A percentile compares a stretch with the other conserved stretches of the same genome.
These are phyloP conservation scores for Biston stratarius DNA, from an alignment of 2,888 invertebrate genomes.

Conservation along the genomic window DNA sequence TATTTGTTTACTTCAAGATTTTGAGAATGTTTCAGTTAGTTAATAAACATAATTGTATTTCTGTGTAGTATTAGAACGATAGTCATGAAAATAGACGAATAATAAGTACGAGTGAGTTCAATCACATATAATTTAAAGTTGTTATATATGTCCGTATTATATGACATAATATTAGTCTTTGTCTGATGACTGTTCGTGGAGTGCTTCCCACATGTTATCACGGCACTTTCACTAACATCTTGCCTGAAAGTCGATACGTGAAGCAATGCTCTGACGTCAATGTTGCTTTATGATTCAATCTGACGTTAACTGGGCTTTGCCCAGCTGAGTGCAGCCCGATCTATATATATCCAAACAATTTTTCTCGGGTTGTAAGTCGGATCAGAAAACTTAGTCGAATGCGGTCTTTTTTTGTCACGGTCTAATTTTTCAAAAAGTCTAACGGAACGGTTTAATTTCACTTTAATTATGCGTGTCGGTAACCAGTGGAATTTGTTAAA, in stretches of 20 bases:
- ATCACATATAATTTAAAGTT: too few species aligned
- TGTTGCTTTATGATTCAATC: constrained; percentile 81
- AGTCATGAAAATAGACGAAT: too few species aligned
- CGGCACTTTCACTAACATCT: constrained; percentile 58
- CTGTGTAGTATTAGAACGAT: too few species aligned
- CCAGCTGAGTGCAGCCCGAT: constrained; percentile 81
- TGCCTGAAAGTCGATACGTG: constrained; percentile 60
- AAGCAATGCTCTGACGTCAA: constrained; percentile 77
- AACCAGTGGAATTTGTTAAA: too few species aligned
- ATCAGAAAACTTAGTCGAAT: constrained; percentile 43
- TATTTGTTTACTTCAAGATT: too few species aligned
- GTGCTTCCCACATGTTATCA: constrained; percentile 49
- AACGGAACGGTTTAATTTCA: too few species aligned
- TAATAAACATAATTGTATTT: too few species aligned
- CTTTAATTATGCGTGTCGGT: too few species aligned
- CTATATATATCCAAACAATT: constrained; percentile 79
- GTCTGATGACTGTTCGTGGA: constrained; percentile 14
- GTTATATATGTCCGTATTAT: background rate
- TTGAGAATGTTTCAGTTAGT: too few species aligned
- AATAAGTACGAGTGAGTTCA: too few species aligned
- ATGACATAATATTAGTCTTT: background rate
- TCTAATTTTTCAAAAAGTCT: background rate
- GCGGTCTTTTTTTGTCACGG: constrained; percentile 6
- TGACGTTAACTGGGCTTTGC: constrained; percentile 72
- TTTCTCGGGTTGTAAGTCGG: constrained; percentile 62